Conservation (phyloP, 2,797 vertebrate species). For the Trachops cirrhosus region DNA sequence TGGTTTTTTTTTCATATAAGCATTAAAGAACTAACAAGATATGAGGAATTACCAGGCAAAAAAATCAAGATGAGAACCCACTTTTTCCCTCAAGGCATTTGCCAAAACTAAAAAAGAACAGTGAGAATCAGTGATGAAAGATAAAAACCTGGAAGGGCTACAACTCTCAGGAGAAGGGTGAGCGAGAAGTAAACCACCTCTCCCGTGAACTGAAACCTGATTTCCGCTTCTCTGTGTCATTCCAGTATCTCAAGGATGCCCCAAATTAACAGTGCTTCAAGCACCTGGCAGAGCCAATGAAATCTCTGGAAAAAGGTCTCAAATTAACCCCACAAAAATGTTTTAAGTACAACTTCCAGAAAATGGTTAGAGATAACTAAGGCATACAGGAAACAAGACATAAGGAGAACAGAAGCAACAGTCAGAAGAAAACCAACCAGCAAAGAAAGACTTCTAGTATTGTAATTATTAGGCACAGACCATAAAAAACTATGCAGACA, state of each 20-base stretch:
- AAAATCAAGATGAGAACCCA: not conserved
- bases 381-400: not conserved
- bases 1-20: not conserved
- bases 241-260: not conserved
- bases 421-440: not conserved
- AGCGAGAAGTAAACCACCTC: not conserved
- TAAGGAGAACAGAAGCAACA: not conserved
- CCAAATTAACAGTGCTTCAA: not conserved
- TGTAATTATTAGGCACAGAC: not conserved
- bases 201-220: not conserved
- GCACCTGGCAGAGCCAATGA: not conserved
- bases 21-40: not conserved
- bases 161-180: not conserved
- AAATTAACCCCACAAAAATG: not conserved
- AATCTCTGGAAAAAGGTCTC: not conserved
- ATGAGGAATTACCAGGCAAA: not conserved
- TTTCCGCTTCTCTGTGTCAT: not conserved
- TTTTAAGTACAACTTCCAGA: not conserved
- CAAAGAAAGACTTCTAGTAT: not conserved
- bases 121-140: not conserved
- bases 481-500: not conserved
- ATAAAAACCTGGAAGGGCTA: not conserved
- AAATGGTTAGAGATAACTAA: not conserved
- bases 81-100: not conserved
- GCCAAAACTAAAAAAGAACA: not conserved